Percentiles rank a stretch among this genome's conserved stretches.
phyloP scores from a whole-genome alignment of 2,888 invertebrate genomes.

The Pyrrhosoma nymphula region DNA sequence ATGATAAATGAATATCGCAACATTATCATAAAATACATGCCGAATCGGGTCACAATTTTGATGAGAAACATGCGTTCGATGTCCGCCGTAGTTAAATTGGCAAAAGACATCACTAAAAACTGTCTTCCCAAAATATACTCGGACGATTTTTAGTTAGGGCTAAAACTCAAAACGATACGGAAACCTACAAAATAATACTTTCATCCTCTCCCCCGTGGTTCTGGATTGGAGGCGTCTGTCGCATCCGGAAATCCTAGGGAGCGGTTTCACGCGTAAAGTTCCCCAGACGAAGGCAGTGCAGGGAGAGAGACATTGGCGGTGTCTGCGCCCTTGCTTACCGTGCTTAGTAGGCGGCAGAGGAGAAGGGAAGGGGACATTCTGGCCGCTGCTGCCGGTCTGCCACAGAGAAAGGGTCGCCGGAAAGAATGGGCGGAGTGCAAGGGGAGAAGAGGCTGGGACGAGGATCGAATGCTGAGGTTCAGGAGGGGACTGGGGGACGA shows the following conservation, averaged over 20 bases:
- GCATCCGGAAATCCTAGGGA: background rate
- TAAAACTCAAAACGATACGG: no score
- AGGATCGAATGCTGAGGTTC: slow-evolving; percentile 19
- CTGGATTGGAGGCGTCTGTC: background rate
- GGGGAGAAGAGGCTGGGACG: background rate
- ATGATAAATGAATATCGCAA: no score
- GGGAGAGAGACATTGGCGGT: background rate
- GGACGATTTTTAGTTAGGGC: no score
- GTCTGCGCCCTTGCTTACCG: background rate
- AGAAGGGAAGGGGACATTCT: no score
- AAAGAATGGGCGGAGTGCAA: background rate
- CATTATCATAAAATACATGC: no score
- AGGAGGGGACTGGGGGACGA: background rate
- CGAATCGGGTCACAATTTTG: no score
- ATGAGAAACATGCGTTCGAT: no score
- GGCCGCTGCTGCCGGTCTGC: no score
- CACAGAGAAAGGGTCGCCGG: slow-evolving; percentile 22
- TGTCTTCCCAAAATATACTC: no score
- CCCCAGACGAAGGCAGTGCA: background rate
- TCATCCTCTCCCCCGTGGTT: background rate
- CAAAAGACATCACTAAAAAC: no score
- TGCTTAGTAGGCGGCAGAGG: background rate
- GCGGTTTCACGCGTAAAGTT: slow-evolving; percentile 2
- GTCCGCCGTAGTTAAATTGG: no score
- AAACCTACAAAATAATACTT: no score